These are phyloP conservation scores for Entomobrya proxima DNA, from an alignment of 2,888 invertebrate genomes.

Conservation along the genomic window DNA sequence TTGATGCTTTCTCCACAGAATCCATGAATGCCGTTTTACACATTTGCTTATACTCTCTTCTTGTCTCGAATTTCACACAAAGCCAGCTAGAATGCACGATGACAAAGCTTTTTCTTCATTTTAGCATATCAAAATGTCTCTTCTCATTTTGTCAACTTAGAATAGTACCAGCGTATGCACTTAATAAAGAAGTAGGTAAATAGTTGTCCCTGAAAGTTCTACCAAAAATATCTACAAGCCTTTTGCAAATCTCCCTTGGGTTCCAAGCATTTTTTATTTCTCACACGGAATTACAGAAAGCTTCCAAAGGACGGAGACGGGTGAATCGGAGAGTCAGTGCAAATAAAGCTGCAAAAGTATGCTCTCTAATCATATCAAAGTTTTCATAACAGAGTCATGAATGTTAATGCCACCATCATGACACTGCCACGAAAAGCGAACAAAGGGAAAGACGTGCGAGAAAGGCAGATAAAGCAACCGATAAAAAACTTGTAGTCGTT, in stretches of 20 bases:
- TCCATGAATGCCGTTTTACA: too few relatives aligned
- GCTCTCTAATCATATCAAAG: slow-evolving; percentile 17
- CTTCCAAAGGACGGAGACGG: not conserved
- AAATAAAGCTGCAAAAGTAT: not conserved
- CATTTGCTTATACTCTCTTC: slow-evolving; percentile 6
- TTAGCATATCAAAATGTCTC: slow-evolving; percentile 13
- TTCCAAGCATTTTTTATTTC: slow-evolving; percentile 1
- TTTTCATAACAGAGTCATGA: slow-evolving; percentile 37
- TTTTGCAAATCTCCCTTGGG: slow-evolving; percentile 23
- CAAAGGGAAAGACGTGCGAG: not conserved
- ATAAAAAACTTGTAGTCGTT: slow-evolving; percentile 10
- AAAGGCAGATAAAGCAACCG: slow-evolving; percentile 21
- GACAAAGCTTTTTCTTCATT: slow-evolving; percentile 28
- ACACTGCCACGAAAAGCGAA: not conserved
- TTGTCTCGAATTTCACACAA: not conserved
- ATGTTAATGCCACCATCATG: slow-evolving; percentile 23
- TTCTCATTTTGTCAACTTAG: not conserved
- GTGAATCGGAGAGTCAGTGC: not conserved
- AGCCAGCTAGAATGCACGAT: not conserved
- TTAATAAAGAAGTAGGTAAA: not conserved
- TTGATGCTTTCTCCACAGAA: too few relatives aligned
- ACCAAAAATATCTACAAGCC: not conserved
- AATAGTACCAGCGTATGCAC: not conserved
- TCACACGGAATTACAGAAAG: not conserved
- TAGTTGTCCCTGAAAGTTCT: not conserved